A percentile compares a stretch with the other conserved stretches of the same genome.
Evolutionary conservation across 1,140 invertebrate species (phyloP).

Genomic region (Eurosta solidaginis): DNA sequence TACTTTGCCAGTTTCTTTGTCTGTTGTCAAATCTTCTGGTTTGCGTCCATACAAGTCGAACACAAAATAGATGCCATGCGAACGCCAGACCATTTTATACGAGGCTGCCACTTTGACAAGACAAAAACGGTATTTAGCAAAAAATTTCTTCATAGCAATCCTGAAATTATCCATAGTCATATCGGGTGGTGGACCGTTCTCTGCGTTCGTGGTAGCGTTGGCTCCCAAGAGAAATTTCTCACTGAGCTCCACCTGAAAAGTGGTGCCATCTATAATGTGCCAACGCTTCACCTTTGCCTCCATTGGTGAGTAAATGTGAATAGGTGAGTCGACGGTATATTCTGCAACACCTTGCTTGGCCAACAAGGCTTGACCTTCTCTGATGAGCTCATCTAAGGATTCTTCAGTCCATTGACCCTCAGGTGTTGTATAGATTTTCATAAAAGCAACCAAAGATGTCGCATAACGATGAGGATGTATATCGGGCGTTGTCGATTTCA

Average conservation of each 20-base stretch:
- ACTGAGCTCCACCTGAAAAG: slow-evolving; percentile 46
- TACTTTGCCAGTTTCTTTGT: slow-evolving; percentile 31
- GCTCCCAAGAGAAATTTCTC: slow-evolving; percentile 34
- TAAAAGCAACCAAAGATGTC: slow-evolving; percentile 45
- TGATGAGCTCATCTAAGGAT: slow-evolving; percentile 43
- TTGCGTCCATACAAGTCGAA: slow-evolving; percentile 43
- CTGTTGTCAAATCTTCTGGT: slow-evolving; percentile 28
- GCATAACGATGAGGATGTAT: slow-evolving; percentile 24
- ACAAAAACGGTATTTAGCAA: slow-evolving; percentile 41
- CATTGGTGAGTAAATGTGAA: slow-evolving; percentile 8
- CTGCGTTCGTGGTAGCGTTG: not conserved
- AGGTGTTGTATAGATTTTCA: slow-evolving; percentile 47
- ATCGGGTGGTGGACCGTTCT: slow-evolving; percentile 31
- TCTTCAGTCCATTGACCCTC: slow-evolving; percentile 46
- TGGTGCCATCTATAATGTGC: slow-evolving; percentile 43
- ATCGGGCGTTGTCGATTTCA: not conserved
- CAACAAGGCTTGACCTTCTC: slow-evolving; percentile 39
- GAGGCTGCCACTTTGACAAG: slow-evolving; percentile 38
- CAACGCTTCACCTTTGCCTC: slow-evolving; percentile 36
- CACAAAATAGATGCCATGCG: slow-evolving; percentile 39
- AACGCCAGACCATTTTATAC: slow-evolving; percentile 47
- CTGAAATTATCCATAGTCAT: slow-evolving; percentile 36
- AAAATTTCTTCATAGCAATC: slow-evolving; percentile 39
- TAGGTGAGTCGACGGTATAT: not conserved
- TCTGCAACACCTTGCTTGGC: not conserved